These are phyloP conservation scores for Yasuhikotakia modesta DNA, from an alignment of 2,797 vertebrate genomes.

Conservation along the genomic window DNA sequence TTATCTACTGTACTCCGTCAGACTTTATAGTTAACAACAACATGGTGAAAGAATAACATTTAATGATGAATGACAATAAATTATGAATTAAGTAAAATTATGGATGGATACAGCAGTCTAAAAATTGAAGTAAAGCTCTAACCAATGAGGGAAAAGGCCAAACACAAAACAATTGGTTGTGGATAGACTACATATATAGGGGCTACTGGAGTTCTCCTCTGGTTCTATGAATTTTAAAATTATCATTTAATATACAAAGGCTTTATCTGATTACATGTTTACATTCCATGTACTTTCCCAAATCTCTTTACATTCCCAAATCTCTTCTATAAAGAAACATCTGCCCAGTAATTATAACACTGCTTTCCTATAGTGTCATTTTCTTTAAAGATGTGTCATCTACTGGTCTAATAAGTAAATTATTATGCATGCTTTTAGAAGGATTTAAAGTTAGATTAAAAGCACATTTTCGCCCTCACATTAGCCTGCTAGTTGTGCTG, in stretches of 20 bases:
- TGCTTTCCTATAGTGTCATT: not conserved
- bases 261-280: not conserved
- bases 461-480: not conserved
- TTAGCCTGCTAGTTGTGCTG: not conserved
- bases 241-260: not conserved
- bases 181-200: too few relatives aligned
- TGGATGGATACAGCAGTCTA: not conserved
- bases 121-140: not conserved
- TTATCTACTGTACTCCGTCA: conserved; percentile 38
- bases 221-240: not conserved
- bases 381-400: not conserved
- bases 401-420: not conserved
- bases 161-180: too few relatives aligned
- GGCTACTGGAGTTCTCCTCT: not conserved
- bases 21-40: not conserved
- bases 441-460: not conserved
- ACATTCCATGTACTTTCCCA: too few relatives aligned
- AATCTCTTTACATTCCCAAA: not conserved
- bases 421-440: not conserved
- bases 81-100: too few relatives aligned
- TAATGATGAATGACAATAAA: not conserved
- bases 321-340: not conserved
- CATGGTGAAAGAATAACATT: not conserved
- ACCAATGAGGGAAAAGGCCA: not conserved
- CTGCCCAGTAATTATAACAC: not conserved